Evolutionary conservation across 2,888 invertebrate genomes (phyloP).

Genomic region (Oscheius sp.): DNA sequence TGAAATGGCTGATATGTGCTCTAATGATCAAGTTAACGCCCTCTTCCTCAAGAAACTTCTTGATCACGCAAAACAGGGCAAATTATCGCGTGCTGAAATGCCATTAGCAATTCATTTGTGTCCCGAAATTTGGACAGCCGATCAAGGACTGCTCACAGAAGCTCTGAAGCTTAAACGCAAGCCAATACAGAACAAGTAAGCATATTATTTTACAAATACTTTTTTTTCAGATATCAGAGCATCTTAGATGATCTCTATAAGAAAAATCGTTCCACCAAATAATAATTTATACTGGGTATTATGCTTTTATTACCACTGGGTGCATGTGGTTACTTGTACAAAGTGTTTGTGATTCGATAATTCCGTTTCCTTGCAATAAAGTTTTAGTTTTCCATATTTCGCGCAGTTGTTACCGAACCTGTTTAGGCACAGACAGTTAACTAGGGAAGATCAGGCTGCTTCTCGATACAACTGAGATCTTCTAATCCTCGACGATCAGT

Average conservation of each 20-base stretch:
- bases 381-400: no score
- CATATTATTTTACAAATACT: background rate
- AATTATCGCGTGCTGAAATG: slow-evolving; percentile 88
- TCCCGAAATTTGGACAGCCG: slow-evolving; percentile 93
- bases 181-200: slow-evolving; percentile 45
- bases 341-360: no score
- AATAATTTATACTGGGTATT: no score
- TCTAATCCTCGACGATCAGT: no score
- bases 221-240: slow-evolving; percentile 36
- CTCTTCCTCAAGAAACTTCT: slow-evolving; percentile 82
- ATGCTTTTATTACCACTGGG: no score
- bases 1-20: slow-evolving; percentile 81
- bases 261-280: slow-evolving; percentile 25
- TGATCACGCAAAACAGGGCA: slow-evolving; percentile 74
- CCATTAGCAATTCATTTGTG: slow-evolving; percentile 88
- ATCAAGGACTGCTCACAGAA: slow-evolving; percentile 94
- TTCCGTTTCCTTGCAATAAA: no score
- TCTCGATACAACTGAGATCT: no score
- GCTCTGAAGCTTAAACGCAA: slow-evolving; percentile 91
- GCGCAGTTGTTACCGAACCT: no score
- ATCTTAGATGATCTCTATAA: slow-evolving; percentile 41
- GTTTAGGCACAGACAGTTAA: no score
- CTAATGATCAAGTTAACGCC: slow-evolving; percentile 79
- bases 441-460: no score
- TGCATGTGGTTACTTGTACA: no score